A percentile compares a stretch with the other conserved stretches of the same genome.
These are phyloP conservation scores for Oxyteleia sp. DNA, from an alignment of 2,888 invertebrate species.

Conservation along the genomic window DNA sequence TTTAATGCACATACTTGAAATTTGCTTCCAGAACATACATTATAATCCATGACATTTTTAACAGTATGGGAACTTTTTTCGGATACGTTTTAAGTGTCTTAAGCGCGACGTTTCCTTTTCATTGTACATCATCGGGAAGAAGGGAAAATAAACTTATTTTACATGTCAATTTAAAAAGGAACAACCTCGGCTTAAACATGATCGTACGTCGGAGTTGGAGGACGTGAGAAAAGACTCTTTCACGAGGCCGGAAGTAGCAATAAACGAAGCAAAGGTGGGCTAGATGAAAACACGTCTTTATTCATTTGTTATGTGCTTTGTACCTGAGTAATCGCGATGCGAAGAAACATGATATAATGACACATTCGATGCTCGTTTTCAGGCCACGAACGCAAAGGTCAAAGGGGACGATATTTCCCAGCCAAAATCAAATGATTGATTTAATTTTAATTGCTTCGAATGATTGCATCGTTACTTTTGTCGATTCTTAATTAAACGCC, in stretches of 20 bases:
- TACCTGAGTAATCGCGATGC: constrained; percentile 19
- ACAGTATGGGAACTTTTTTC: too few relatives aligned
- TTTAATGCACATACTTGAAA: too few relatives aligned
- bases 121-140: too few relatives aligned
- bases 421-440: constrained; percentile 22
- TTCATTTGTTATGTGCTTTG: constrained; percentile 15
- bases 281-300: constrained; percentile 11
- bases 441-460: constrained; percentile 4
- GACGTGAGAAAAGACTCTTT: constrained; percentile 41
- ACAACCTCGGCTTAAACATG: constrained; percentile 29
- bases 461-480: not conserved
- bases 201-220: constrained; percentile 10
- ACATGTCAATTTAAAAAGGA: constrained; percentile 6
- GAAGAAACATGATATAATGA: constrained; percentile 44
- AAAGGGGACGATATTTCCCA: not conserved
- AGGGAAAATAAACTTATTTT: not conserved
- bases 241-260: constrained; percentile 28
- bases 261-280: constrained; percentile 31
- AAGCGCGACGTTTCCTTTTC: not conserved
- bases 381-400: constrained; percentile 3
- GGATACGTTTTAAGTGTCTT: too few relatives aligned
- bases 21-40: too few relatives aligned
- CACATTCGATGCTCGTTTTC: constrained; percentile 7
- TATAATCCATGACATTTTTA: too few relatives aligned
- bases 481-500: constrained; percentile 4